phyloP scores from a whole-genome alignment of 2,888 invertebrate species.

The Cephus spinipes region DNA sequence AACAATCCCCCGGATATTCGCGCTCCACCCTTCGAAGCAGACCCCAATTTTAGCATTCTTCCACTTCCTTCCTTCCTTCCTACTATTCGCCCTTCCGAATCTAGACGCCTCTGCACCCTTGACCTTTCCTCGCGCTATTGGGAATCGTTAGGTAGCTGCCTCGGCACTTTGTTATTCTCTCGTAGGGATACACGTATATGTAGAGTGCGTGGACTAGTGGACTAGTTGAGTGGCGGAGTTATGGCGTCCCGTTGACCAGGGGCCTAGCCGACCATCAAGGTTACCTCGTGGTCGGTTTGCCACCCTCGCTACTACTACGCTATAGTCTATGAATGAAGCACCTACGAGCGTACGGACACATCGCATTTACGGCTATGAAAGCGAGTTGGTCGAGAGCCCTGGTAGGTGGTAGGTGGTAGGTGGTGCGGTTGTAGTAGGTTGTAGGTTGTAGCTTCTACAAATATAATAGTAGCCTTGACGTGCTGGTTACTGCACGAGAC shows the following conservation, averaged over 20 bases:
- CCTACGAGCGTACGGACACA: slow-evolving; percentile 29
- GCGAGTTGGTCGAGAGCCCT: slow-evolving; percentile 36
- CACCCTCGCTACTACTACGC: slow-evolving; percentile 17
- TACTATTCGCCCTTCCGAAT: background rate
- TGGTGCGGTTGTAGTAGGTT: background rate
- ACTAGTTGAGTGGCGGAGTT: background rate
- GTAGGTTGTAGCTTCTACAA: slow-evolving; percentile 26
- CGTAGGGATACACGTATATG: background rate
- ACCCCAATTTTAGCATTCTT: background rate
- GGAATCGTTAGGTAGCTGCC: too few relatives aligned
- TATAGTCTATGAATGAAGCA: slow-evolving; percentile 49
- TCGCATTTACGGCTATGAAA: slow-evolving; percentile 59
- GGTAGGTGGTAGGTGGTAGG: slow-evolving; percentile 52
- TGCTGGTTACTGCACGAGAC: slow-evolving; percentile 51
- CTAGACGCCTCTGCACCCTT: background rate
- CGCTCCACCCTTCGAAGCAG: background rate
- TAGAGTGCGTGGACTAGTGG: background rate
- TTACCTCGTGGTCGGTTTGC: slow-evolving; percentile 9
- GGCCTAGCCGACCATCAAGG: background rate
- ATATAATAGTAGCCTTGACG: slow-evolving; percentile 66
- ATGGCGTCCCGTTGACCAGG: background rate
- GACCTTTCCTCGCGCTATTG: background rate
- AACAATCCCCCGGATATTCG: slow-evolving; percentile 11
- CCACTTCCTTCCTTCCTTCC: background rate
- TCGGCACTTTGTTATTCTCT: too few relatives aligned